Base-by-base conservation (phyloP, 2,113 vertebrate species). In the Chunga burmeisteri region DNA sequence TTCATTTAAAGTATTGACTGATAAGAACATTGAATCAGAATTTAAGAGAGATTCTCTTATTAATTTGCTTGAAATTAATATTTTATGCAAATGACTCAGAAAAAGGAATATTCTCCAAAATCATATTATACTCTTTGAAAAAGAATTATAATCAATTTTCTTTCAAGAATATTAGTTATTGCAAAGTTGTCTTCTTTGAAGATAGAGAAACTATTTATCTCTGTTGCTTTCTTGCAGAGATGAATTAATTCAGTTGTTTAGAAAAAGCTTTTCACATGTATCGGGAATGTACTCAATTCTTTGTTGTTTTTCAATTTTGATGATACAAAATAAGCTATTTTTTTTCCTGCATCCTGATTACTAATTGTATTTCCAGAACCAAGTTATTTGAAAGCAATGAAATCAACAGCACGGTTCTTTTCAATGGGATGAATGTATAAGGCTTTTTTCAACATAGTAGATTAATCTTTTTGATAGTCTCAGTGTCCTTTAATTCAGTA, bases 171-270 rank as follows among this genome's bases (percentile, higher is more conserved):
- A 88, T 87, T 86, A 89, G 49, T 68, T 93, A 92, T 26, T 89
- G 47, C 61, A 82, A 95, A 84, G 38, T 94, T 92, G 18, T 49
- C 55, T 44, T 79, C 79, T 97, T 96, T 97, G 97, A 96, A 97
- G 96, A 96, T 25, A 83, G 47, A 87, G 42, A 67, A 95, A 68
- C 23, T 79, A 62, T 92, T 98, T 96, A 97, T 98, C 84, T 97
- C 67, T 42, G 40, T 62, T 80, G 42, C 87, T 95, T 97, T 78
- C 80, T 88, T 94, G 53, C 68, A 83, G 82, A 89, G 66, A 97
- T 94, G 25, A 97, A 96, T 96, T 93, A 78, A 90, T 95, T 91
- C n/a, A 59, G n/a, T 75, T 81, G 56, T 95, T 97, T 92, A 85
- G 85, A 83, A 92, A 94, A 93, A 66, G 44, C 22, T 89, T 95